phyloP scores from a whole-genome alignment of 2,888 invertebrate species.

The Periphyllus acericola region DNA sequence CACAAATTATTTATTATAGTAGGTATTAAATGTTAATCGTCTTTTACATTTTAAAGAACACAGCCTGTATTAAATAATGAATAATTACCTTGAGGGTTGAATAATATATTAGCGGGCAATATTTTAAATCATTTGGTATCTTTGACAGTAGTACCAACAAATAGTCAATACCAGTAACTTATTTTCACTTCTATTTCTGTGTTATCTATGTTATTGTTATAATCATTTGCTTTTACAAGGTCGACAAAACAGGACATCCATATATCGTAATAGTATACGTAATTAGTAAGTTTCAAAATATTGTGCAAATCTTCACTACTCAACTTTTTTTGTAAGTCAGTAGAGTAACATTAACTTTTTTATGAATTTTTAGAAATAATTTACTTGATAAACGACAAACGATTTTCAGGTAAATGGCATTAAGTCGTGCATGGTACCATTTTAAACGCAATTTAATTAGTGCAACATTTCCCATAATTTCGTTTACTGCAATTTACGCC shows the following conservation, averaged over 20 bases:
- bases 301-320: conserved; percentile 8
- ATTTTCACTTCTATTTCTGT: too few relatives aligned
- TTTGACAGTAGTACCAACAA: too few relatives aligned
- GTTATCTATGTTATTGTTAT: too few relatives aligned
- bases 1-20: too few relatives aligned
- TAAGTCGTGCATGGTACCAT: conserved; percentile 48
- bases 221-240: not conserved
- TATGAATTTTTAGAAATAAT: not conserved
- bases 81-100: too few relatives aligned
- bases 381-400: conserved; percentile 62
- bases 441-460: conserved; percentile 40
- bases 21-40: too few relatives aligned
- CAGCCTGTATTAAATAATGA: too few relatives aligned
- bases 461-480: conserved; percentile 73
- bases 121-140: too few relatives aligned
- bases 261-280: not conserved
- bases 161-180: too few relatives aligned
- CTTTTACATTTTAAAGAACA: too few relatives aligned
- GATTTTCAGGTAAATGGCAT: conserved; percentile 63
- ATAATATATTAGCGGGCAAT: too few relatives aligned
- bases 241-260: not conserved
- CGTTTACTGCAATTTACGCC: conserved; percentile 73
- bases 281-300: conserved; percentile 2
- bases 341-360: not conserved
- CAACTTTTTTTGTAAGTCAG: not conserved